Evolutionary conservation across 2,113 vertebrate genomes (phyloP).

Genomic region (Melanotaenia duboulayi): DNA sequence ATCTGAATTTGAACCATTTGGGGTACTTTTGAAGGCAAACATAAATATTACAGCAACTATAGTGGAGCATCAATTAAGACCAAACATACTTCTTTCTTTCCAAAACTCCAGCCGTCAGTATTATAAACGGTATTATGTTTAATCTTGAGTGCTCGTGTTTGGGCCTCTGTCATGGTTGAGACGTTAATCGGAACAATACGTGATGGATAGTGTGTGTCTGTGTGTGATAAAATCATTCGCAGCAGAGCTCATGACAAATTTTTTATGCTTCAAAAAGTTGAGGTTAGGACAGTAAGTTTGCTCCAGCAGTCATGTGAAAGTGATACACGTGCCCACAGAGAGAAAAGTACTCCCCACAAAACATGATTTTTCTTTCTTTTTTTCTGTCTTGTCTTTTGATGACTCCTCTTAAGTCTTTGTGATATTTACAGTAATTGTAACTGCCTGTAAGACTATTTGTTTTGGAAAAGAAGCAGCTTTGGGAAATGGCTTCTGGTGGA

Average conservation of each 20-base stretch:
- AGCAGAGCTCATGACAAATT: neutral
- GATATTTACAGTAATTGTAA: too few species aligned
- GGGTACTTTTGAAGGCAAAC: too few species aligned
- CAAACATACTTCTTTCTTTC: neutral
- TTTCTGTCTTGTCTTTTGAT: neutral
- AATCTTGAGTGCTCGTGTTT: neutral
- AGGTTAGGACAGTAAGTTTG: neutral
- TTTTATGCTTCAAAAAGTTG: neutral
- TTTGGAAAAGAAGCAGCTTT: neutral
- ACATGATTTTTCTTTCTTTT: neutral
- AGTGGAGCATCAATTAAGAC: neutral
- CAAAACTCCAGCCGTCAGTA: too few species aligned
- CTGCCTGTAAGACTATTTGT: neutral
- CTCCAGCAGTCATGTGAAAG: constrained; percentile 25
- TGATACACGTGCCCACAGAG: neutral
- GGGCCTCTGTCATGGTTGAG: neutral
- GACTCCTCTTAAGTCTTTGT: neutral
- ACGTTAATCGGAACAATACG: neutral
- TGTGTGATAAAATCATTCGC: constrained; percentile 10
- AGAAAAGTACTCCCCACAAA: neutral
- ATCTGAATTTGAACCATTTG: too few species aligned
- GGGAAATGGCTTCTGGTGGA: too few species aligned
- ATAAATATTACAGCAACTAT: too few species aligned
- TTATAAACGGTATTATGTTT: neutral
- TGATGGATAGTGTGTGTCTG: neutral